A percentile compares a stretch with the other conserved stretches of the same genome.
Conservation (phyloP, 2,113 vertebrate species). For the Leptobrachium leishanense region DNA sequence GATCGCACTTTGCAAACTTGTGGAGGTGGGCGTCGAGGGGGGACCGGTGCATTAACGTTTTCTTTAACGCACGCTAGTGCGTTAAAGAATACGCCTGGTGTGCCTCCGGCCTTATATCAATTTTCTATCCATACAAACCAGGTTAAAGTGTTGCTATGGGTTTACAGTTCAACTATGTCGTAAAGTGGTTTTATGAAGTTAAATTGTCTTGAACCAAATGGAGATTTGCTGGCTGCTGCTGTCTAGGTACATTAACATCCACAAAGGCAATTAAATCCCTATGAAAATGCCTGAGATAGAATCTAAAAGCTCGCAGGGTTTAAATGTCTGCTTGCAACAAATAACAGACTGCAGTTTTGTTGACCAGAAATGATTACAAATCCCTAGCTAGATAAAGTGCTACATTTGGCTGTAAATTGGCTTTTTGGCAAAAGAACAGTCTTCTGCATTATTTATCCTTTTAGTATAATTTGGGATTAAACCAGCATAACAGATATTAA, state of each 20-base stretch:
- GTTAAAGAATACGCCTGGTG: too few relatives aligned
- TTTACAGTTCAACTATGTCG: too few relatives aligned
- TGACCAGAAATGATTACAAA: slow-evolving; percentile 8
- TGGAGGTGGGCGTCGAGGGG: too few relatives aligned
- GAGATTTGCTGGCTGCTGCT: too few relatives aligned
- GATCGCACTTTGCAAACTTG: too few relatives aligned
- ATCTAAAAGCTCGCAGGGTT: neutral
- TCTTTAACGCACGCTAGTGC: too few relatives aligned
- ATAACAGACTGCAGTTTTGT: slow-evolving; percentile 3
- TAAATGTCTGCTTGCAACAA: slow-evolving; percentile 1
- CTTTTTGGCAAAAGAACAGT: slow-evolving; percentile 23
- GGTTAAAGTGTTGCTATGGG: too few relatives aligned
- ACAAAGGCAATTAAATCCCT: neutral
- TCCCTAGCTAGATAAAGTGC: slow-evolving; percentile 13
- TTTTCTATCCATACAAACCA: too few relatives aligned
- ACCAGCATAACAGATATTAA: slow-evolving; percentile 33
- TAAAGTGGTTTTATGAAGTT: too few relatives aligned
- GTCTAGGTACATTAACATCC: neutral
- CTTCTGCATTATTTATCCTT: slow-evolving; percentile 34
- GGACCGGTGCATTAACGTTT: too few relatives aligned
- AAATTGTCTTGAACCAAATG: too few relatives aligned
- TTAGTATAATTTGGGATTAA: slow-evolving; percentile 35
- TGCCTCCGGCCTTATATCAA: too few relatives aligned
- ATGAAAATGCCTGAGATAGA: slow-evolving; percentile 12
- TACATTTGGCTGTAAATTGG: slow-evolving; percentile 33